Evolutionary conservation across 1,140 invertebrate genomes (phyloP).

Genomic region (Aphelinus certus): DNA sequence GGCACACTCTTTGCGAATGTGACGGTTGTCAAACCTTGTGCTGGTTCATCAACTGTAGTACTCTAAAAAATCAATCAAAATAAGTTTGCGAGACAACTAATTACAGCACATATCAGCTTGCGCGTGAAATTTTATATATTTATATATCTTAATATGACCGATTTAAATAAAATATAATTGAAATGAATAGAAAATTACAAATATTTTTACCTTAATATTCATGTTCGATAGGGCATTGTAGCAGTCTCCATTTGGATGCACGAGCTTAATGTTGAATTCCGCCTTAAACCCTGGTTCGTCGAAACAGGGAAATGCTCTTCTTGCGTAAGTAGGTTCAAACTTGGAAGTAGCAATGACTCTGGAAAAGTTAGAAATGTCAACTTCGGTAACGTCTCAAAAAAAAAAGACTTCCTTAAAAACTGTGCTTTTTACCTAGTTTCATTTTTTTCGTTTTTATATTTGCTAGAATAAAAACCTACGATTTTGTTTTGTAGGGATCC

Average conservation of each 20-base stretch:
- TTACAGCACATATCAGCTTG: no score
- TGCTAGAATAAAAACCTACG: slow-evolving; percentile 83
- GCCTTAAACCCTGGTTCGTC: slow-evolving; percentile 96
- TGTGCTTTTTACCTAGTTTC: slow-evolving; percentile 67
- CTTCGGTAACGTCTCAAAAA: no score
- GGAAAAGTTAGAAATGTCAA: slow-evolving; percentile 48
- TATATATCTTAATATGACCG: no score
- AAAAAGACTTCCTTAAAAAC: background rate
- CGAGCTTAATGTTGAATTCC: slow-evolving; percentile 81
- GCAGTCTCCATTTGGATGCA: slow-evolving; percentile 70
- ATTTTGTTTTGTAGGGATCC: slow-evolving; percentile 76
- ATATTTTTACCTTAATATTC: slow-evolving; percentile 64
- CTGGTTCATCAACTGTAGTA: slow-evolving; percentile 46
- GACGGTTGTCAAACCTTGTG: slow-evolving; percentile 63
- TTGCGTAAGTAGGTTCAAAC: slow-evolving; percentile 93
- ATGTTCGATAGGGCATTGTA: slow-evolving; percentile 86
- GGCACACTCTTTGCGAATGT: slow-evolving; percentile 83
- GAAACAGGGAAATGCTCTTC: slow-evolving; percentile 93
- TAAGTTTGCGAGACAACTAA: background rate
- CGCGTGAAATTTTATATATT: no score
- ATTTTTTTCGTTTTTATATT: slow-evolving; percentile 72
- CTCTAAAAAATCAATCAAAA: slow-evolving; percentile 8
- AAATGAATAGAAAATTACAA: background rate
- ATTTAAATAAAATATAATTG: slow-evolving; percentile 5
- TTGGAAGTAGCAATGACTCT: slow-evolving; percentile 89